These are phyloP conservation scores for Torymus tubicola DNA, from an alignment of 2,888 invertebrate genomes.

Conservation along the genomic window DNA sequence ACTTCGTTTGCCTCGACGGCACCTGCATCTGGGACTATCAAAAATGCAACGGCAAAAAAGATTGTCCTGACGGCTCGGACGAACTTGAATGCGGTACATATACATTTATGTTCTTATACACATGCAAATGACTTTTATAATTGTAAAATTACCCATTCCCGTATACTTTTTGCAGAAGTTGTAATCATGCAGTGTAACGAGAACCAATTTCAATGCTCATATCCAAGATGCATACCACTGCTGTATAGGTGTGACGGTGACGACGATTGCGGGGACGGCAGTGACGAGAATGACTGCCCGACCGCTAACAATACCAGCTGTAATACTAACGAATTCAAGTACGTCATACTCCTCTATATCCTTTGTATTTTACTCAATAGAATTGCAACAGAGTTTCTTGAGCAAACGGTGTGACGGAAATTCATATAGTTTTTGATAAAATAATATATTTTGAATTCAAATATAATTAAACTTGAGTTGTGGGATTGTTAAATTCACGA, in stretches of 20 bases:
- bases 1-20: constrained; percentile 87
- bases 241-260: constrained; percentile 90
- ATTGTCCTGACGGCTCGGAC: constrained; percentile 88
- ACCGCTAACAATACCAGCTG: constrained; percentile 81
- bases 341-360: constrained; percentile 39
- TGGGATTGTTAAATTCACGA: too few relatives aligned
- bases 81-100: constrained; percentile 83
- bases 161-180: constrained; percentile 62
- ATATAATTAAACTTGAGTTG: too few relatives aligned
- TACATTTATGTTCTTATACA: too few relatives aligned
- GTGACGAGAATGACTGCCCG: constrained; percentile 89
- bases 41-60: constrained; percentile 89
- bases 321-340: constrained; percentile 85
- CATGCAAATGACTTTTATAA: background rate
- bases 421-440: too few relatives aligned
- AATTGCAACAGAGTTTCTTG: too few relatives aligned
- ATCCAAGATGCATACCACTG: constrained; percentile 84
- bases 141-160: background rate
- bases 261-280: constrained; percentile 92
- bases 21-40: constrained; percentile 86
- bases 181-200: constrained; percentile 80
- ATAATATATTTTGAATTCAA: too few relatives aligned
- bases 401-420: too few relatives aligned
- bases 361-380: too few relatives aligned
- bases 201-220: constrained; percentile 86